Percentiles rank a stretch among this genome's conserved stretches.
These are phyloP conservation scores for Hippasteria phrygiana DNA, from an alignment of 53 echinoderm and acorn worm species.

Conservation along the genomic window DNA sequence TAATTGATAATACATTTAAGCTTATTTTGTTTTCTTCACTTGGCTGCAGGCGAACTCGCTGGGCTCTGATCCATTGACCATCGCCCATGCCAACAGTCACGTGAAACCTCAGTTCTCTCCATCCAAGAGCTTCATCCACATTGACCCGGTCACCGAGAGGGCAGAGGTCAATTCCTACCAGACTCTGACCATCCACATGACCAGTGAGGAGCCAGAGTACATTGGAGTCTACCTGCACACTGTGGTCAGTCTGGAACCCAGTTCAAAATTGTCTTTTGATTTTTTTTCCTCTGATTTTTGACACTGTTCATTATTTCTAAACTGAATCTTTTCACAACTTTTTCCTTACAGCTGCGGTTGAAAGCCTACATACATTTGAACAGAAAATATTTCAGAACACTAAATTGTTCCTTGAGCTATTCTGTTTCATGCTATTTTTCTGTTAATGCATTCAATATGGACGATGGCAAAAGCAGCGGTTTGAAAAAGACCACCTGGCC, in stretches of 20 bases:
- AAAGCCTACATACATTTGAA: no score
- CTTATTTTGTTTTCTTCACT: background rate
- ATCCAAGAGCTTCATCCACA: slow-evolving; percentile 68
- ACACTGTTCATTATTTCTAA: background rate
- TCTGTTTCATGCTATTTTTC: no score
- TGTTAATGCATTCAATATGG: no score
- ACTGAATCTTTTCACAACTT: background rate
- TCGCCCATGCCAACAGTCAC: background rate
- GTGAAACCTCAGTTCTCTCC: slow-evolving; percentile 62
- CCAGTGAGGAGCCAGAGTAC: slow-evolving; percentile 45
- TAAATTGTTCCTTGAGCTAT: no score
- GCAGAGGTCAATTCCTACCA: slow-evolving; percentile 49
- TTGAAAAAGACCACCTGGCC: no score
- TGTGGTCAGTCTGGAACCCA: slow-evolving; percentile 44
- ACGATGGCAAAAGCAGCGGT: no score
- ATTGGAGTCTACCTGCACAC: slow-evolving; percentile 49
- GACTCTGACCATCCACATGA: slow-evolving; percentile 50
- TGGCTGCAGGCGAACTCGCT: background rate
- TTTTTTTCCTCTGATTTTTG: background rate
- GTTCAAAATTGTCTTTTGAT: background rate
- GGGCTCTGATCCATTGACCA: background rate
- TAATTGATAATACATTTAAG: no score
- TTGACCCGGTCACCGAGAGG: slow-evolving; percentile 57
- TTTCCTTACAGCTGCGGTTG: no score
- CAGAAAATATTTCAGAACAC: no score